phyloP scores from a whole-genome alignment of 2,113 vertebrate species.

The Miniopterus natalensis region DNA sequence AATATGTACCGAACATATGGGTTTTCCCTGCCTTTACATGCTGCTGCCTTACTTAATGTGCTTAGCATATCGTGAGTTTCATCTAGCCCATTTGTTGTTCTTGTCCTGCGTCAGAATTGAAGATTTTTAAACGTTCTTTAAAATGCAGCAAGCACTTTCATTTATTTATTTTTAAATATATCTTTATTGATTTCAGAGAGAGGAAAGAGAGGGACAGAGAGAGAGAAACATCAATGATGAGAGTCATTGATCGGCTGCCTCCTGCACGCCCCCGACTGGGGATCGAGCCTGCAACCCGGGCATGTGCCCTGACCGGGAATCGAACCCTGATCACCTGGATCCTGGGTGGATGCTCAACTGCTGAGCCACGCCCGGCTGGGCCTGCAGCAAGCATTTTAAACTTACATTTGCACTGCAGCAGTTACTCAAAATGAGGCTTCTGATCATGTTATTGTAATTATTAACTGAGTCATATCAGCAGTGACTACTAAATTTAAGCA shows the following conservation, averaged over 20 bases:
- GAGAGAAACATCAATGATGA: too few species aligned
- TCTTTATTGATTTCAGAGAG: too few species aligned
- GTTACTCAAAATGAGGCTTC: background rate
- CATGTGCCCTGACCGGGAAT: too few species aligned
- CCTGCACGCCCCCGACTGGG: too few species aligned
- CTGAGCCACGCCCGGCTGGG: too few species aligned
- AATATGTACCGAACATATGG: background rate
- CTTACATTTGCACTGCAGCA: background rate
- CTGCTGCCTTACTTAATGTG: background rate
- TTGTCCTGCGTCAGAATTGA: background rate
- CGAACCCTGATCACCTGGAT: too few species aligned
- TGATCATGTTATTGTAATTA: background rate
- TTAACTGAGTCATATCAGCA: background rate
- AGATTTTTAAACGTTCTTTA: background rate
- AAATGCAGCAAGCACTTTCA: background rate
- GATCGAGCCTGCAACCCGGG: too few species aligned
- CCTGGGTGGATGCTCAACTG: too few species aligned
- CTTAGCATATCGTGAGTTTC: background rate
- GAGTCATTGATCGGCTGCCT: too few species aligned
- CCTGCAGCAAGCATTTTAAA: too few species aligned
- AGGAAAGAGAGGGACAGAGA: too few species aligned
- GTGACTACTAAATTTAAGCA: slow-evolving; percentile 19
- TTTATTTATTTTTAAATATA: too few species aligned
- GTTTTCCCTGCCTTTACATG: background rate
- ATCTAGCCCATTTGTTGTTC: background rate